These are phyloP conservation scores for Rachycentron canadum DNA, from an alignment of 2,797 vertebrate genomes.

Conservation along the genomic window DNA sequence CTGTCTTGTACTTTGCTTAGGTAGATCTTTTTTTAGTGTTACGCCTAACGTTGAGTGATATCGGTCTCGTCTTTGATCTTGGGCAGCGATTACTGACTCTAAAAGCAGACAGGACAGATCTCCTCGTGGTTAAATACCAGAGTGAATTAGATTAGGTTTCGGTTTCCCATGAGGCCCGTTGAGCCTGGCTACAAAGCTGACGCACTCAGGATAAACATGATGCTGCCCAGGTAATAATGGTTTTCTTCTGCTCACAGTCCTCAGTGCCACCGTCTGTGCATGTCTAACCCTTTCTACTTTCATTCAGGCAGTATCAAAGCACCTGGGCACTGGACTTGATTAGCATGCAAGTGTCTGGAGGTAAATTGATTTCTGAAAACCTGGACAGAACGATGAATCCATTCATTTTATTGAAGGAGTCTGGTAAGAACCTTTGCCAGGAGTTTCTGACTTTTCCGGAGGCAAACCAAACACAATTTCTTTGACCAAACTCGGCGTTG, in stretches of 20 bases:
- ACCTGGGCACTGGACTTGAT: constrained; percentile 27
- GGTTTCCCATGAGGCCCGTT: constrained; percentile 54
- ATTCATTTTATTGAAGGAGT: constrained; percentile 19
- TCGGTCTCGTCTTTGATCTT: constrained; percentile 67
- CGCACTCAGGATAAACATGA: constrained; percentile 34
- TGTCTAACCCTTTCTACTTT: constrained; percentile 46
- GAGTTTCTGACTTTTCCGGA: not conserved
- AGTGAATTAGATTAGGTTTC: constrained; percentile 74
- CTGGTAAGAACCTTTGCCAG: not conserved
- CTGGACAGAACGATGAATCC: constrained; percentile 39
- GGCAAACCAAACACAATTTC: not conserved
- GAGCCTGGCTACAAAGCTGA: constrained; percentile 49
- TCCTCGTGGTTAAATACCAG: constrained; percentile 72
- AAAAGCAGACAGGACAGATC: constrained; percentile 49
- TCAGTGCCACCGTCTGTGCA: constrained; percentile 10
- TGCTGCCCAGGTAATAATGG: constrained; percentile 31
- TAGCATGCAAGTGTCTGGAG: constrained; percentile 20
- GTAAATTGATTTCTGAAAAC: constrained; percentile 53
- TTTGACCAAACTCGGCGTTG: constrained; percentile 1
- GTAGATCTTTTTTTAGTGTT: constrained; percentile 11
- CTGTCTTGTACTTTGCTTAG: constrained; percentile 7
- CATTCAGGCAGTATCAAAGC: constrained; percentile 45
- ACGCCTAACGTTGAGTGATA: constrained; percentile 37
- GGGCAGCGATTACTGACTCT: constrained; percentile 56
- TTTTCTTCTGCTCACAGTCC: constrained; percentile 24